These are phyloP conservation scores for Zoroaster sp. DNA, from an alignment of 53 echinoderm and acorn worm species.

Conservation along the genomic window DNA sequence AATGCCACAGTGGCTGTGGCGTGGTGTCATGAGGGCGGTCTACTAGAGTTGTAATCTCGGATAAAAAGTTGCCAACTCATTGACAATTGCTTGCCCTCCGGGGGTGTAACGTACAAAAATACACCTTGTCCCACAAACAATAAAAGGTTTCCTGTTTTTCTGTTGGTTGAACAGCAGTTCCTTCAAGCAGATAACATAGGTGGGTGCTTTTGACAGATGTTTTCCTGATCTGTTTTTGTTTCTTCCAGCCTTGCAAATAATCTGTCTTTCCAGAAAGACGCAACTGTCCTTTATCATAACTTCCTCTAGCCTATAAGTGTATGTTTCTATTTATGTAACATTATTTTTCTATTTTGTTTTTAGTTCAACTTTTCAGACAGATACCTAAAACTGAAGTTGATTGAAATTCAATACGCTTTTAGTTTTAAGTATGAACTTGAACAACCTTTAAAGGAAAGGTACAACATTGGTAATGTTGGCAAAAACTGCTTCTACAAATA, in stretches of 20 bases:
- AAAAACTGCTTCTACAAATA: too few species aligned
- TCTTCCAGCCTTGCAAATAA: slow-evolving; percentile 38
- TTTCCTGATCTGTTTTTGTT: slow-evolving; percentile 36
- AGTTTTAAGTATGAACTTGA: background rate
- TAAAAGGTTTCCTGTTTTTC: slow-evolving; percentile 49
- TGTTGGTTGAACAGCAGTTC: slow-evolving; percentile 40
- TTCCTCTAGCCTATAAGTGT: background rate
- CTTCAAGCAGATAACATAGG: slow-evolving; percentile 44
- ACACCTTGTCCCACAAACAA: slow-evolving; percentile 42
- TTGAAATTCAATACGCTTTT: background rate
- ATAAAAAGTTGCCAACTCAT: slow-evolving; percentile 50
- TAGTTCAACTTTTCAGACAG: too few species aligned
- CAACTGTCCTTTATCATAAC: slow-evolving; percentile 18
- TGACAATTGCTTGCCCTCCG: slow-evolving; percentile 2
- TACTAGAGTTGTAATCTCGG: slow-evolving; percentile 36
- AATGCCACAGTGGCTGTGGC: slow-evolving; percentile 5
- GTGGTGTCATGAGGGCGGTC: slow-evolving; percentile 36
- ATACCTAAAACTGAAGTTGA: background rate
- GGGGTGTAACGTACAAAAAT: slow-evolving; percentile 34
- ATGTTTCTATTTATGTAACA: slow-evolving; percentile 10
- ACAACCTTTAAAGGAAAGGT: too few species aligned
- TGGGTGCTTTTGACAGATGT: slow-evolving; percentile 42
- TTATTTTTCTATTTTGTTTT: background rate
- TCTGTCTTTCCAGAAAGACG: slow-evolving; percentile 37
- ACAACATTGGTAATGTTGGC: too few species aligned